Base-by-base conservation (phyloP, 2,888 invertebrate species). In the Acanthoscelides obtectus region DNA sequence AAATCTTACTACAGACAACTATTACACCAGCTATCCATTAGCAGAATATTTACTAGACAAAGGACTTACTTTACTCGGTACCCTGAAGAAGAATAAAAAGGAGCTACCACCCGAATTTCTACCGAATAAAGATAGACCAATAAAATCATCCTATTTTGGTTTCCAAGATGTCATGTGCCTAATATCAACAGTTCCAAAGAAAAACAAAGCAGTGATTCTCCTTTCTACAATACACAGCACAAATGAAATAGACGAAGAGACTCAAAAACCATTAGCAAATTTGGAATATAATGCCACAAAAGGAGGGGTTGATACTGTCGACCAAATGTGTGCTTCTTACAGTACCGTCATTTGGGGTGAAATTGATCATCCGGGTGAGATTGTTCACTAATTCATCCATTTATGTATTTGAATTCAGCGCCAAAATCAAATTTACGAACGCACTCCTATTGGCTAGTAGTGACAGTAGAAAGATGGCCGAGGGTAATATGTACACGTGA, bases 191-290 rank as follows among this genome's bases (percentile, higher is more conserved):
- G 20, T 66, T n/a, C 66, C 66, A 66, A 66, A 66, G 20, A 12
- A 20, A 20, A 66, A 66, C 20, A 66, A 66, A 66, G 20, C 12
- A 12, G 63, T 63, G 8, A 8, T 63, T 8, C 63, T 63, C 63
- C 8, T n/a, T n/a, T 66, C 66, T 66, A n/a, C 66, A 6, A 6
- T 66, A 12, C 66, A 66, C 66, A 66, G 20, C 8, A 19, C 6
- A n/a, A 20, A 66, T 66, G 66, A 20, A n/a, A 66, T 66, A 66
- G 20, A 66, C 20, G 12, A 12, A 20, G 66, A n/a, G 19, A 63
- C 12, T 66, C 19, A 20, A n/a, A 67, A 68, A 69, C 45, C 69
- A 27, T 25, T 68, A 68, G n/a, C 27, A 68, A 25, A 20, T 27
- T 45, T 27, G n/a, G n/a, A n/a, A n/a, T n/a, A n/a, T n/a, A n/a